Conservation (phyloP, 2,113 vertebrate genomes). For the Tursiops truncatus region DNA sequence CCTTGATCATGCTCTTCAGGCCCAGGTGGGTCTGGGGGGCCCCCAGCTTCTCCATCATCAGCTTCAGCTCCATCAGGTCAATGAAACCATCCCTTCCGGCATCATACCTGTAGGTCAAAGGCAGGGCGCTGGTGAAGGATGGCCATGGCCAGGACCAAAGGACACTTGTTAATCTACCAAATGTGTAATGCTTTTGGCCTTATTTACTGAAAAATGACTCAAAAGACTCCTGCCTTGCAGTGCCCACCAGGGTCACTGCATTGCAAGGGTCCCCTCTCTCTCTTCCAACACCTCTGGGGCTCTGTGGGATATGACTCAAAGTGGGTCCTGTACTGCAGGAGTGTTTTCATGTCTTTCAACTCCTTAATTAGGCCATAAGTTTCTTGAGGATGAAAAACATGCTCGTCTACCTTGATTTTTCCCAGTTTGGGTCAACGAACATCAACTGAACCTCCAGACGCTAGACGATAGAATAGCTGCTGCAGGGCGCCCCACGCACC, state of each 20-base stretch:
- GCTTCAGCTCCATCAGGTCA: conserved; percentile 87
- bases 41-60: conserved; percentile 89
- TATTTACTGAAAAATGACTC: neutral
- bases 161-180: neutral
- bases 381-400: neutral
- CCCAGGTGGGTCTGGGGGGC: conserved; percentile 87
- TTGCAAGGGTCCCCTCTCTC: neutral
- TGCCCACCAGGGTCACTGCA: rapidly evolving
- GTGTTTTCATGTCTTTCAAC: neutral
- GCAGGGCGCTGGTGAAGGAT: neutral
- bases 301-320: neutral
- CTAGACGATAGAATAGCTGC: neutral
- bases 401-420: neutral
- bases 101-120: conserved; percentile 80
- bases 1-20: conserved; percentile 88
- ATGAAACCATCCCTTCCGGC: conserved; percentile 85
- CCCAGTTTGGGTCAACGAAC: neutral
- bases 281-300: neutral
- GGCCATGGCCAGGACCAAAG: neutral
- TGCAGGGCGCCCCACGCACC: rapidly evolving
- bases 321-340: rapidly evolving
- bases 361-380: no score
- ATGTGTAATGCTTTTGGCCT: neutral
- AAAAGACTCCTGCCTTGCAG: neutral
- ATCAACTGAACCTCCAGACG: neutral